phyloP scores from a whole-genome alignment of 2,113 vertebrate genomes.

The Muntiacus reevesi region DNA sequence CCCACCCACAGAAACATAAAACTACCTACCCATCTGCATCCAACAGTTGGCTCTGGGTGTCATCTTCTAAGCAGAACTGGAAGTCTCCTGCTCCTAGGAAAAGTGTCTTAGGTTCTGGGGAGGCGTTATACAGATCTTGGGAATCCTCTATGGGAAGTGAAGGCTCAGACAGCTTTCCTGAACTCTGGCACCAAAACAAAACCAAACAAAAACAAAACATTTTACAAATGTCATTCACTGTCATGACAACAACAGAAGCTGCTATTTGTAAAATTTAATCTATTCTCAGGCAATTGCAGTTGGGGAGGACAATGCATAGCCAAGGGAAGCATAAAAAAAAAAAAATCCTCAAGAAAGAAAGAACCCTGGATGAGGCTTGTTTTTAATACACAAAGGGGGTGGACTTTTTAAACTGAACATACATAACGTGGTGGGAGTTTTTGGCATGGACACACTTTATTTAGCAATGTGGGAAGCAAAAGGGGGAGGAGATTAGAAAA shows the following conservation, averaged over 20 bases:
- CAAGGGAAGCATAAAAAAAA: conserved; percentile 28
- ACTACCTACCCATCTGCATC: conserved; percentile 94
- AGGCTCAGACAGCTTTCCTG: conserved; percentile 95
- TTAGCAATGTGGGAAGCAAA: conserved; percentile 60
- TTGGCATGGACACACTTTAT: conserved; percentile 48
- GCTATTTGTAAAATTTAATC: conserved; percentile 45
- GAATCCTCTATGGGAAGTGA: conserved; percentile 98
- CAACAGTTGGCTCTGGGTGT: conserved; percentile 95
- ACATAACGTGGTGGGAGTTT: conserved; percentile 58
- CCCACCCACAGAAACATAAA: conserved; percentile 69
- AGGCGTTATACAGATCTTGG: conserved; percentile 94
- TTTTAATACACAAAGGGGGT: conserved; percentile 47
- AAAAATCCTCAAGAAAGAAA: conserved; percentile 20
- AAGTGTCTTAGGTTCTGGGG: conserved; percentile 89
- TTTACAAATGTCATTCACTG: conserved; percentile 65
- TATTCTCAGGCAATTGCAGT: conserved; percentile 41
- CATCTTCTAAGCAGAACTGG: conserved; percentile 94
- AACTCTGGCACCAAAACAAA: conserved; percentile 87
- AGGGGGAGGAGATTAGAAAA: conserved; percentile 38
- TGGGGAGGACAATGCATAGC: conserved; percentile 54
- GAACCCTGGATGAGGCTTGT: conserved; percentile 19
- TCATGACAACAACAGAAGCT: conserved; percentile 74
- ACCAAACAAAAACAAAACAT: conserved; percentile 72
- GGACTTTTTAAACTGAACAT: conserved; percentile 51
- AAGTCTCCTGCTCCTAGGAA: conserved; percentile 85